Percentiles rank a stretch among this genome's conserved stretches.
Evolutionary conservation across 2,888 invertebrate species (phyloP).

Genomic region (Epistrophe eligans): DNA sequence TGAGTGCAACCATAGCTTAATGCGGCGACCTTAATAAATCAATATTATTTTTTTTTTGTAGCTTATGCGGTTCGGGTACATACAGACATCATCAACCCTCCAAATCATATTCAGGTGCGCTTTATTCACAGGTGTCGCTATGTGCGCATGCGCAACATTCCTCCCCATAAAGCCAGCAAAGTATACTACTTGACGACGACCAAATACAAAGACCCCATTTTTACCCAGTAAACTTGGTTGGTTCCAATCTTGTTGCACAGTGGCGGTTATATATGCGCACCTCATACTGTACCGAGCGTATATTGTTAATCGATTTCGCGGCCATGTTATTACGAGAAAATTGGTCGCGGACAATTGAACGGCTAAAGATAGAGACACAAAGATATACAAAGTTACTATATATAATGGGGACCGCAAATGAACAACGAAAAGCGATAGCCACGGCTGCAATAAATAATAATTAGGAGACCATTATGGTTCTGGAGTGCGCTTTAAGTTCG

Average conservation of each 20-base stretch:
- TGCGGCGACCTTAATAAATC: conserved; percentile 76
- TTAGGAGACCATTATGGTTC: conserved; percentile 78
- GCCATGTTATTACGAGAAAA: conserved; percentile 77
- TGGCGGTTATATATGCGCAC: conserved; percentile 70
- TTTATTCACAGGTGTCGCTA: conserved; percentile 66
- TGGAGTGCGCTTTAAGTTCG: conserved; percentile 53
- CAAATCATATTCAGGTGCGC: conserved; percentile 60
- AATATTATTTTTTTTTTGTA: conserved; percentile 46
- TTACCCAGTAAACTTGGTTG: neutral
- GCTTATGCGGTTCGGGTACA: conserved; percentile 41
- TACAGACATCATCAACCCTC: conserved; percentile 30
- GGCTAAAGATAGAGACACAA: conserved; percentile 46
- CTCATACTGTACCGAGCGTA: neutral
- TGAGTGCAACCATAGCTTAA: conserved; percentile 60
- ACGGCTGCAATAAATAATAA: conserved; percentile 79
- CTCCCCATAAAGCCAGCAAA: conserved; percentile 36
- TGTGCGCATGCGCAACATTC: conserved; percentile 50
- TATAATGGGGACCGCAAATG: neutral
- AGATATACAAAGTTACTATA: conserved; percentile 5
- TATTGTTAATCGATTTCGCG: conserved; percentile 77
- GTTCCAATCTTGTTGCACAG: conserved; percentile 54
- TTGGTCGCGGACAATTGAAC: conserved; percentile 76
- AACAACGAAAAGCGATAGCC: conserved; percentile 66
- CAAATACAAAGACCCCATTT: conserved; percentile 59
- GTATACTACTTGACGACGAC: conserved; percentile 22